Evolutionary conservation across 2,888 invertebrate genomes (phyloP).

Genomic region (Scaptomyza reducta): DNA sequence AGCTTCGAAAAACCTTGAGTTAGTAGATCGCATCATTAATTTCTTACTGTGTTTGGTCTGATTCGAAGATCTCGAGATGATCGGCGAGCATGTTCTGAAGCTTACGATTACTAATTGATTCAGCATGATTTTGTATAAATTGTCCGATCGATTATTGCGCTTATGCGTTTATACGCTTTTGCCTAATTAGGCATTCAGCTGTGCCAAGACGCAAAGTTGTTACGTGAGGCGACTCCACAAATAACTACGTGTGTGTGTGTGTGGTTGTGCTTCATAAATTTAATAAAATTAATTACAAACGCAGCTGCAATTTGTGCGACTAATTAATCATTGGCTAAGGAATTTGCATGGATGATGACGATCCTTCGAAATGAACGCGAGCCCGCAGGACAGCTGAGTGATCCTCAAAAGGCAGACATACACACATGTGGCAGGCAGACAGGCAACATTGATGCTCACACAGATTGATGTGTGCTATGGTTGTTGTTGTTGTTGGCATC

Average conservation of each 20-base stretch:
- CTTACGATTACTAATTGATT: slow-evolving; percentile 52
- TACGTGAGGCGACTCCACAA: slow-evolving; percentile 27
- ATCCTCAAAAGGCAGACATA: slow-evolving; percentile 38
- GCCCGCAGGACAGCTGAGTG: slow-evolving; percentile 66
- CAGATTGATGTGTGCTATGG: slow-evolving; percentile 71
- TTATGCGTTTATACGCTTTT: slow-evolving; percentile 36
- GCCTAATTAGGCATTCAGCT: slow-evolving; percentile 54
- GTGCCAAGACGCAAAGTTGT: slow-evolving; percentile 15
- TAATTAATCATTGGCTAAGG: slow-evolving; percentile 67
- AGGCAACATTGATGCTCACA: slow-evolving; percentile 37
- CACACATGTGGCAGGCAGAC: slow-evolving; percentile 22
- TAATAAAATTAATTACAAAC: slow-evolving; percentile 69
- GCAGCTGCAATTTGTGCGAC: slow-evolving; percentile 66
- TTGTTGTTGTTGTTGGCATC: slow-evolving; percentile 37
- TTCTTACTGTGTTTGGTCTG: slow-evolving; percentile 1
- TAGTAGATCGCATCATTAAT: neutral
- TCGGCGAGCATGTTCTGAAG: neutral
- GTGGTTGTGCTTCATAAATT: slow-evolving; percentile 24
- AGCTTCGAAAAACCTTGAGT: neutral
- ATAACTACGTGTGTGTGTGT: neutral
- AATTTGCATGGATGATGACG: slow-evolving; percentile 69
- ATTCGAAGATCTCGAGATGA: neutral
- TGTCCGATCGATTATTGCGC: slow-evolving; percentile 49
- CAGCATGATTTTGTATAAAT: slow-evolving; percentile 58
- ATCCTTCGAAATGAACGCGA: neutral